Evolutionary conservation across 2,888 invertebrate genomes (phyloP).

Genomic region (Torymus aiolomorphi): DNA sequence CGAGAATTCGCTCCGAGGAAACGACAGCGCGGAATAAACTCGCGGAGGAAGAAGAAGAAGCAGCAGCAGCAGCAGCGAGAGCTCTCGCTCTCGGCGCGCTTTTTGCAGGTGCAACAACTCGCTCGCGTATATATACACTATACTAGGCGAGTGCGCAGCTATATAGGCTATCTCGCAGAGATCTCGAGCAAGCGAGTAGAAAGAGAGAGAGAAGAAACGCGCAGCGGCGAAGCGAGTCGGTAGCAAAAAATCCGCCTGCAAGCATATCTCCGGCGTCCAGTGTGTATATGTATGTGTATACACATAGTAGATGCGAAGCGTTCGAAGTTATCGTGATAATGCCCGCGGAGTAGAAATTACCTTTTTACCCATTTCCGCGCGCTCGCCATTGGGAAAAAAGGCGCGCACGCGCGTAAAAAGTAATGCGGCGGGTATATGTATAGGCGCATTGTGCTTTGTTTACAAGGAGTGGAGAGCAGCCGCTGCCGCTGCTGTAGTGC

Average conservation of each 20-base stretch:
- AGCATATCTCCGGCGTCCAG: not conserved
- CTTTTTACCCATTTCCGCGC: constrained; percentile 43
- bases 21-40: too few species aligned
- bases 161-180: constrained; percentile 35
- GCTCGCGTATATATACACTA: constrained; percentile 50
- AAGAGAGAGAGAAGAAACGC: constrained; percentile 8
- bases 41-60: not conserved
- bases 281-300: not conserved
- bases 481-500: too few species aligned
- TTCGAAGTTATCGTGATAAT: constrained; percentile 31
- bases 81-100: constrained; percentile 38
- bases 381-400: not conserved
- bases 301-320: too few species aligned
- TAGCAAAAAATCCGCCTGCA: constrained; percentile 28
- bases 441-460: constrained; percentile 16
- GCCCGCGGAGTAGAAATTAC: constrained; percentile 34
- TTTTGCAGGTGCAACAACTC: constrained; percentile 64
- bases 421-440: too few species aligned
- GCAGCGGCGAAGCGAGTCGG: not conserved
- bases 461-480: not conserved
- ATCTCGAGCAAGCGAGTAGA: constrained; percentile 4
- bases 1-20: too few species aligned
- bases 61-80: not conserved
- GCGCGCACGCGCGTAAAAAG: constrained; percentile 1
- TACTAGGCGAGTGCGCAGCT: constrained; percentile 10